Percentiles rank a stretch among this genome's conserved stretches.
Conservation (phyloP, 2,113 vertebrate genomes). For the Lophius piscatorius region DNA sequence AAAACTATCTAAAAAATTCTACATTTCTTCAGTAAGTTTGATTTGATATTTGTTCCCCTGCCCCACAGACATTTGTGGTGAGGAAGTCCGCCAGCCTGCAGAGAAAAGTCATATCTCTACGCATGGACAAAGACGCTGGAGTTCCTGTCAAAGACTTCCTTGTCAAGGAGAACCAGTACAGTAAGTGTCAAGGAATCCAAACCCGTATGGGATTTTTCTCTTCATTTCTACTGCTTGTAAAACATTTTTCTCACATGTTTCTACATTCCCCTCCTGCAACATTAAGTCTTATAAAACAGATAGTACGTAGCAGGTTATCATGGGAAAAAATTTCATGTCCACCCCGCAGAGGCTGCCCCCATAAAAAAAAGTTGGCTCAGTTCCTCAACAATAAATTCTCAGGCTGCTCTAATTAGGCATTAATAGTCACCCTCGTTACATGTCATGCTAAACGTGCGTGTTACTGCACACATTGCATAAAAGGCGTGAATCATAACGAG, state of each 20-base stretch:
- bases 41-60: conserved; percentile 8
- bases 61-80: conserved; percentile 88
- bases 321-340: no score
- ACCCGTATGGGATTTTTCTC: no score
- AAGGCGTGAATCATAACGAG: no score
- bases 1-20: neutral
- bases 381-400: no score
- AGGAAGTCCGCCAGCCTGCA: conserved; percentile 86
- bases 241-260: neutral
- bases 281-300: neutral
- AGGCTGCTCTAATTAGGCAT: no score
- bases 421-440: no score
- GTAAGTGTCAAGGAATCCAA: conserved; percentile 82
- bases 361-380: no score
- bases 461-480: no score
- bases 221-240: neutral
- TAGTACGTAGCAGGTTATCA: neutral
- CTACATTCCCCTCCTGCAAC: neutral
- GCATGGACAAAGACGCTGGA: conserved; percentile 80
- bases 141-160: conserved; percentile 85
- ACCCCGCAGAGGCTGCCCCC: no score
- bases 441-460: no score
- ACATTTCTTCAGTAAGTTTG: neutral
- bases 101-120: conserved; percentile 91
- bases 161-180: conserved; percentile 92